Evolutionary conservation across 2,113 vertebrate species (phyloP).

Genomic region (Tor tambroides): DNA sequence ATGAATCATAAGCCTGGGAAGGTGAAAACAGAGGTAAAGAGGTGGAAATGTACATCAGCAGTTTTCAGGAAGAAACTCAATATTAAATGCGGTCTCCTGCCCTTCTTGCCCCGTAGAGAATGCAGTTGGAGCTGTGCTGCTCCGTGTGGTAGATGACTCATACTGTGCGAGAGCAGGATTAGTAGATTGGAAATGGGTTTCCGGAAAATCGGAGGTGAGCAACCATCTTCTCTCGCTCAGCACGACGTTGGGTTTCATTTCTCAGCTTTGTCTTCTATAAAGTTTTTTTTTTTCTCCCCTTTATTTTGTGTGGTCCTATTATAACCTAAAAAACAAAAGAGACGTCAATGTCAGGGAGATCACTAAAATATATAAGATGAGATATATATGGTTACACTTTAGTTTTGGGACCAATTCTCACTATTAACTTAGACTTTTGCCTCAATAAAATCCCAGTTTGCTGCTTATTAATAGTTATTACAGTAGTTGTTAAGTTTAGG

Average conservation of each 20-base stretch:
- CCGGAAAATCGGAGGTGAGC: conserved; percentile 32
- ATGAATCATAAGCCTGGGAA: conserved; percentile 48
- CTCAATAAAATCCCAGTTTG: no score
- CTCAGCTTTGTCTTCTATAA: background rate
- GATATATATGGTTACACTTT: no score
- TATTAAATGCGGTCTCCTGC: background rate
- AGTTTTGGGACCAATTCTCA: no score
- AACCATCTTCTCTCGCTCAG: conserved; percentile 34
- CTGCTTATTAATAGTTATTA: no score
- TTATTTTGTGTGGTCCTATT: background rate
- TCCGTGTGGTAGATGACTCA: conserved; percentile 48
- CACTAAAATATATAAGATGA: background rate
- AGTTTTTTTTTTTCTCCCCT: background rate
- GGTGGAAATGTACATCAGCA: conserved; percentile 40
- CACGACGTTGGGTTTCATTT: background rate
- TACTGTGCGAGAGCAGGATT: conserved; percentile 39
- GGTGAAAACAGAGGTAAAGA: conserved; percentile 29
- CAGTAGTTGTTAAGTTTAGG: no score
- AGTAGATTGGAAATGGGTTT: conserved; percentile 40
- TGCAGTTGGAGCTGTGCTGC: background rate
- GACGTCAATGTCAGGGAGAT: background rate
- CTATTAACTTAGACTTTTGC: no score
- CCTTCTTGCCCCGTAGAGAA: conserved; percentile 18
- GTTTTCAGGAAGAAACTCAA: conserved; percentile 41
- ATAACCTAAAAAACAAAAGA: background rate